Conservation (phyloP, 2,888 invertebrate species). For the Stramonita haemastoma region DNA sequence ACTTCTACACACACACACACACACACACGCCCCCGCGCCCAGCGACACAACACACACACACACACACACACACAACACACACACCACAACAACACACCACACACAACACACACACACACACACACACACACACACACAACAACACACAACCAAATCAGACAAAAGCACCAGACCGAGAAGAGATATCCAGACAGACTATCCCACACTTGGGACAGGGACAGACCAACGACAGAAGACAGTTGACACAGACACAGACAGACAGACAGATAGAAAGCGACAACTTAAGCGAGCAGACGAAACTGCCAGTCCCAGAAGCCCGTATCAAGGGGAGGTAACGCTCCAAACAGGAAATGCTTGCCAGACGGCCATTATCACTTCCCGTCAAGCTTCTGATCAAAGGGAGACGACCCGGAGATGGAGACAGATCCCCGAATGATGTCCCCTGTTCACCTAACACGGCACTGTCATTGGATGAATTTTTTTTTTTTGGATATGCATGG, state of each 20-base stretch:
- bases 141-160: background rate
- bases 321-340: background rate
- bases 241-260: background rate
- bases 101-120: background rate
- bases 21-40: background rate
- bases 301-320: background rate
- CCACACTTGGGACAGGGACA: background rate
- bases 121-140: background rate
- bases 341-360: background rate
- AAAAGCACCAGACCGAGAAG: background rate
- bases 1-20: background rate
- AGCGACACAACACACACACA: background rate
- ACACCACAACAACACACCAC: background rate
- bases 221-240: background rate
- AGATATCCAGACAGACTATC: background rate
- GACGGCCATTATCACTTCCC: slow-evolving; percentile 2
- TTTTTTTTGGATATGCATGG: background rate
- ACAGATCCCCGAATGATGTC: background rate
- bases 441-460: background rate
- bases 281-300: background rate
- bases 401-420: background rate
- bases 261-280: background rate
- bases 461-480: slow-evolving; percentile 5
- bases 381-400: slow-evolving; percentile 6
- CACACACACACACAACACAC: background rate